These are phyloP conservation scores for Calameuta pallipes DNA, from an alignment of 2,888 invertebrate genomes.

Conservation along the genomic window DNA sequence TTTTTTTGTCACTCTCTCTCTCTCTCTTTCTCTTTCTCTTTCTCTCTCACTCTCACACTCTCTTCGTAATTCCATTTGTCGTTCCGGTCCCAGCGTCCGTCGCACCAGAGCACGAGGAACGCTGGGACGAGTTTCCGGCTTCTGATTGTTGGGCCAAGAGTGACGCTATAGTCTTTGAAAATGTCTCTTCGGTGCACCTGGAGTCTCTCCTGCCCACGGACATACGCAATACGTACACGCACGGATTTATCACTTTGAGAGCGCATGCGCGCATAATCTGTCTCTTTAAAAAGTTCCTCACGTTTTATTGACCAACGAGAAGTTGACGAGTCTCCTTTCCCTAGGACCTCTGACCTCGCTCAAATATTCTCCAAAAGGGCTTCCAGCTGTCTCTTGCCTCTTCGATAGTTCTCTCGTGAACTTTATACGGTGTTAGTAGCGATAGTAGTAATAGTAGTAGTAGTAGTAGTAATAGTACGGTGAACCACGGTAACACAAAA, in stretches of 20 bases:
- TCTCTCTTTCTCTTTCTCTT: constrained; percentile 21
- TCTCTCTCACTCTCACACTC: constrained; percentile 1
- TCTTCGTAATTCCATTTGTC: neutral
- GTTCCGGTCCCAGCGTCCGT: neutral
- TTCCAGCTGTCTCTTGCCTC: constrained; percentile 17
- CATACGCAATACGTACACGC: neutral
- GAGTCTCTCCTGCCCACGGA: too few relatives aligned
- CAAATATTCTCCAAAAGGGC: too few relatives aligned
- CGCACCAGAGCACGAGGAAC: too few relatives aligned
- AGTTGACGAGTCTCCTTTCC: constrained; percentile 45
- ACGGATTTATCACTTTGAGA: constrained; percentile 42
- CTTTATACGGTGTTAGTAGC: too few relatives aligned
- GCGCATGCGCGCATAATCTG: neutral
- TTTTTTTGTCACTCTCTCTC: constrained; percentile 19
- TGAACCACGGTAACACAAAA: too few relatives aligned
- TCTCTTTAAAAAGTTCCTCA: constrained; percentile 10
- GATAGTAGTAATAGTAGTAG: too few relatives aligned
- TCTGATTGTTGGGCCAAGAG: too few relatives aligned
- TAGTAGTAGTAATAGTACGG: too few relatives aligned
- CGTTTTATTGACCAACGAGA: constrained; percentile 48
- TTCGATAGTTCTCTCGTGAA: constrained; percentile 5
- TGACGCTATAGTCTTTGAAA: too few relatives aligned
- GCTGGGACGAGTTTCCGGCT: too few relatives aligned
- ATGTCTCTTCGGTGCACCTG: too few relatives aligned
- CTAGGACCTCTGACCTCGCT: neutral